phyloP scores from a whole-genome alignment of 2,113 vertebrate genomes.

The Pluvianellus socialis region DNA sequence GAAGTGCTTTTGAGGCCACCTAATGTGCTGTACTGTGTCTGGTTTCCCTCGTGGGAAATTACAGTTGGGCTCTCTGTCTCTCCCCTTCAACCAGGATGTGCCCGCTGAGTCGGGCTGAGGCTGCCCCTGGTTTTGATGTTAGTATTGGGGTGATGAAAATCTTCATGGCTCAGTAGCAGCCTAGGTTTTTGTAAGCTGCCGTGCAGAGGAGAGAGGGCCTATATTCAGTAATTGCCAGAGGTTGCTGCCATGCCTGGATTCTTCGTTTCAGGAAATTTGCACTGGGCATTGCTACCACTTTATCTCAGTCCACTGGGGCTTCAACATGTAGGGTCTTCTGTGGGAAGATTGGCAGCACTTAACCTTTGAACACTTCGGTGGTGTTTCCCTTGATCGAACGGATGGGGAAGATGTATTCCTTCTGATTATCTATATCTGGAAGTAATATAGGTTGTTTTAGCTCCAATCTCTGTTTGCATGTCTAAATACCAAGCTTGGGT shows the following conservation, averaged over 20 bases:
- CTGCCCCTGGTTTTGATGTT: background rate
- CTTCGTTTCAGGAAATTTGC: background rate
- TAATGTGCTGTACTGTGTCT: background rate
- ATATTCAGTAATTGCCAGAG: background rate
- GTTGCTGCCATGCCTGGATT: background rate
- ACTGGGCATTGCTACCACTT: background rate
- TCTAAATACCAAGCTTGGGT: background rate
- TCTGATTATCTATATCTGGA: background rate
- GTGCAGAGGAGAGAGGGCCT: background rate
- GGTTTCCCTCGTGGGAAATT: background rate
- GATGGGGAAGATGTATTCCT: background rate
- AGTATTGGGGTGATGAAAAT: background rate
- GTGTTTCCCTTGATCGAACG: background rate
- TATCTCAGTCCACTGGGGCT: background rate
- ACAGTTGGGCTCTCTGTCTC: background rate
- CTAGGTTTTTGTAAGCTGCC: background rate
- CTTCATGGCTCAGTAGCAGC: background rate
- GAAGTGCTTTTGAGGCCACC: background rate
- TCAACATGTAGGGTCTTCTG: rapidly evolving
- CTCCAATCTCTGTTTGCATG: background rate
- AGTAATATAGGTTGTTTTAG: background rate
- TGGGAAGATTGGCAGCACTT: background rate
- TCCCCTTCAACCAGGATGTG: background rate
- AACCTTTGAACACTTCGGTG: background rate
- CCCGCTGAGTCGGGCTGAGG: background rate